Conservation (phyloP, 2,113 vertebrate species). For the Arenaria interpres region DNA sequence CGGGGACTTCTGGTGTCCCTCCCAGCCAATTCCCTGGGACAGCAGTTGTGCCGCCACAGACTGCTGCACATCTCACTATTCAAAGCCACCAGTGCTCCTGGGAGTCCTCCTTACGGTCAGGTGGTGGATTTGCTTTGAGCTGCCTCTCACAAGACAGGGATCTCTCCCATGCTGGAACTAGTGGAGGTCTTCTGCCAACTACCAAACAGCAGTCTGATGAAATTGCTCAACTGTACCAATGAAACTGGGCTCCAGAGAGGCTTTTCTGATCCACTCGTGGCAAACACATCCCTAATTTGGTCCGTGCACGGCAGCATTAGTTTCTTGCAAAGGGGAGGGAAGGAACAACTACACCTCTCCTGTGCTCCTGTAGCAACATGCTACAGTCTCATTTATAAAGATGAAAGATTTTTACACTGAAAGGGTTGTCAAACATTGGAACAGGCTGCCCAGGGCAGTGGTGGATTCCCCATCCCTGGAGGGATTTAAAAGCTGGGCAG, state of each 20-base stretch:
- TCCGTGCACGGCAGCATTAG: background rate
- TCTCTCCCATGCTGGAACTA: background rate
- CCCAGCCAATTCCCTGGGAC: background rate
- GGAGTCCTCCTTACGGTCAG: background rate
- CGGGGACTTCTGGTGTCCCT: background rate
- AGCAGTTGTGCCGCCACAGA: background rate
- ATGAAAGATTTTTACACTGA: no score
- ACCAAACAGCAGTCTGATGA: background rate
- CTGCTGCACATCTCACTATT: background rate
- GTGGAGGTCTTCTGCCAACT: background rate
- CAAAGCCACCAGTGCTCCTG: background rate
- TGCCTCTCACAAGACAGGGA: background rate
- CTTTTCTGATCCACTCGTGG: background rate
- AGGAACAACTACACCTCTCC: background rate
- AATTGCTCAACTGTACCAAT: background rate
- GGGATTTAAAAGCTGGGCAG: no score
- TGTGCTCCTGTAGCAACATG: background rate
- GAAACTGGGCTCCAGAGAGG: background rate
- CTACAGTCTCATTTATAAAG: background rate
- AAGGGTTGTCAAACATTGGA: no score
- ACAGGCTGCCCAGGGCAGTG: no score
- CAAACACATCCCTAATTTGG: background rate
- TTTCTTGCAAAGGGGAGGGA: background rate
- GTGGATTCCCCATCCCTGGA: no score
- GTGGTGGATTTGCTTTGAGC: background rate